Percentiles rank a stretch among this genome's conserved stretches.
phyloP scores from a whole-genome alignment of 2,888 invertebrate genomes.

The Xanthorhoe designata region DNA sequence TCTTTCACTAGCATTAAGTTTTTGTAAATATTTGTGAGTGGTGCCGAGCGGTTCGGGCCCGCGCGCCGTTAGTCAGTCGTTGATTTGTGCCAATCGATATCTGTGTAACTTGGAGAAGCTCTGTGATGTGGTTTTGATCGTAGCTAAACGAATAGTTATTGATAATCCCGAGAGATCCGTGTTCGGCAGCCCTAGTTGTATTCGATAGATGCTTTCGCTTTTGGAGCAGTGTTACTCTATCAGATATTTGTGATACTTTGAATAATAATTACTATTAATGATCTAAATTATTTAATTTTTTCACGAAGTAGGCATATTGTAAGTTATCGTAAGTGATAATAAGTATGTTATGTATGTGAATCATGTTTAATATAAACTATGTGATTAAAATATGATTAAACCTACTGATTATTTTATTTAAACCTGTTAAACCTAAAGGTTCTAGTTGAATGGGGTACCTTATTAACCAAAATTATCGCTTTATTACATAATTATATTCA shows the following conservation, averaged over 20 bases:
- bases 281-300: conserved; percentile 85
- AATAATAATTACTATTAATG: conserved; percentile 82
- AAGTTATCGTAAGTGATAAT: conserved; percentile 73
- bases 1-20: conserved; percentile 38
- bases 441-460: too few species aligned
- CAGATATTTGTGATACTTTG: conserved; percentile 84
- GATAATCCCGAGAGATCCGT: conserved; percentile 43
- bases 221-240: conserved; percentile 79
- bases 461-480: too few species aligned
- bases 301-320: conserved; percentile 81
- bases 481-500: too few species aligned
- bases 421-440: too few species aligned
- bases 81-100: conserved; percentile 51
- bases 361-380: conserved; percentile 75
- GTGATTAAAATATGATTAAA: conserved; percentile 79
- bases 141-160: conserved; percentile 34
- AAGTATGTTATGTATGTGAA: conserved; percentile 74
- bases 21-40: conserved; percentile 38
- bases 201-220: conserved; percentile 79
- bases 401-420: conserved; percentile 52
- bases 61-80: conserved; percentile 25
- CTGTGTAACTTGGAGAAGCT: conserved; percentile 38
- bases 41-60: conserved; percentile 26
- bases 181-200: conserved; percentile 52
- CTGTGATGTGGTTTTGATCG: conserved; percentile 56